These are phyloP conservation scores for Cataglyphis albicans DNA, from an alignment of 2,888 invertebrate species.

Conservation along the genomic window DNA sequence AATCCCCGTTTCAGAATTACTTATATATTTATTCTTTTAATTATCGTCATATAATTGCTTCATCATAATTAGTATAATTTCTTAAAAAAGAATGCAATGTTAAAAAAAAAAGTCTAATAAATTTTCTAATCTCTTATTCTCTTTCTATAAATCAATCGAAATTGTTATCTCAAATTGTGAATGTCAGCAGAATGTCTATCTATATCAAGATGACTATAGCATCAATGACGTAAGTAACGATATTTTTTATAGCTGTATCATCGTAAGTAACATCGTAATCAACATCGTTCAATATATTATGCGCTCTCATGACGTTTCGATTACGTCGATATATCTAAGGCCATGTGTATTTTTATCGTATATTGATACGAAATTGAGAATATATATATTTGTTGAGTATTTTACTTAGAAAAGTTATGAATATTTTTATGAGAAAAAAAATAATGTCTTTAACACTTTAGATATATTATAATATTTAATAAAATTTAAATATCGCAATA, in stretches of 20 bases:
- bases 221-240: conserved; percentile 60
- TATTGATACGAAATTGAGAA: background rate
- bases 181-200: conserved; percentile 48
- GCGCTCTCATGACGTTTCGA: background rate
- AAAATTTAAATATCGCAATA: background rate
- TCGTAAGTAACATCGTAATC: conserved; percentile 20
- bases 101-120: background rate
- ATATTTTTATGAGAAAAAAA: background rate
- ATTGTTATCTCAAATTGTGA: conserved; percentile 61
- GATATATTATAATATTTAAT: background rate
- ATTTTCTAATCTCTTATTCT: background rate
- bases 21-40: conserved; percentile 1
- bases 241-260: conserved; percentile 27
- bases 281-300: background rate
- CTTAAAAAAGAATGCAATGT: background rate
- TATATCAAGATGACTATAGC: conserved; percentile 54
- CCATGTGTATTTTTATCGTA: background rate
- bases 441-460: background rate
- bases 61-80: background rate
- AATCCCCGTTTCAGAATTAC: background rate
- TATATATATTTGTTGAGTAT: background rate
- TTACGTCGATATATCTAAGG: background rate
- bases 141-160: background rate
- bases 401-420: background rate
- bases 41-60: background rate